Percentiles rank a stretch among this genome's conserved stretches.
phyloP scores from a whole-genome alignment of 1,140 invertebrate genomes.

The Drosophila ficusphila region DNA sequence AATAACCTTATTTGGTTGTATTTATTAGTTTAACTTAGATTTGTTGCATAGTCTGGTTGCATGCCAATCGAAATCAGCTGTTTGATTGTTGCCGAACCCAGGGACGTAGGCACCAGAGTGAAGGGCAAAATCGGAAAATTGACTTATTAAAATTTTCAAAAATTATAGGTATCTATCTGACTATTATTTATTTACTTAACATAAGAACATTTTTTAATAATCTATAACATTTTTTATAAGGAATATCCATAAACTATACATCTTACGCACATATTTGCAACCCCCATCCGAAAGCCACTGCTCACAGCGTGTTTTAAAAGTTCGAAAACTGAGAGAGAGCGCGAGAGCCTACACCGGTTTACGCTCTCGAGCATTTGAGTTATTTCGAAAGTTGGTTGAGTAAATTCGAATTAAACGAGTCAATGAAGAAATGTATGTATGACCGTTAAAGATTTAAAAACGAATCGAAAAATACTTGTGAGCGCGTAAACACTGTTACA shows the following conservation, averaged over 20 bases:
- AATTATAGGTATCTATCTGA: too few relatives aligned
- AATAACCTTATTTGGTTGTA: background rate
- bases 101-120: background rate
- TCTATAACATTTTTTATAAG: background rate
- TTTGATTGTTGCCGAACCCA: conserved; percentile 5
- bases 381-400: background rate
- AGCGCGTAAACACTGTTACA: too few relatives aligned
- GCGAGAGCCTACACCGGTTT: background rate
- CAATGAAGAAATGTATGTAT: too few relatives aligned
- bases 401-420: background rate
- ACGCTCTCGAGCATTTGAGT: conserved; percentile 8
- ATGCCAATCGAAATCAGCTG: conserved; percentile 37
- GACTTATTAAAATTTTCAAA: too few relatives aligned
- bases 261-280: too few relatives aligned
- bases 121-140: too few relatives aligned
- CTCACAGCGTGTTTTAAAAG: conserved; percentile 8
- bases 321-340: conserved; percentile 4
- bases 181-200: too few relatives aligned
- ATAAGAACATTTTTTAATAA: too few relatives aligned
- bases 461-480: too few relatives aligned
- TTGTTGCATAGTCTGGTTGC: background rate
- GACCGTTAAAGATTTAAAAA: conserved; percentile 7
- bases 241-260: too few relatives aligned
- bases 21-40: background rate
- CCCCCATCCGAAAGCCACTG: background rate